Evolutionary conservation across 2,113 vertebrate species (phyloP), one percentile per base, ranked within the genome.

Genomic region (Reinhardtius hippoglossoides): DNA sequence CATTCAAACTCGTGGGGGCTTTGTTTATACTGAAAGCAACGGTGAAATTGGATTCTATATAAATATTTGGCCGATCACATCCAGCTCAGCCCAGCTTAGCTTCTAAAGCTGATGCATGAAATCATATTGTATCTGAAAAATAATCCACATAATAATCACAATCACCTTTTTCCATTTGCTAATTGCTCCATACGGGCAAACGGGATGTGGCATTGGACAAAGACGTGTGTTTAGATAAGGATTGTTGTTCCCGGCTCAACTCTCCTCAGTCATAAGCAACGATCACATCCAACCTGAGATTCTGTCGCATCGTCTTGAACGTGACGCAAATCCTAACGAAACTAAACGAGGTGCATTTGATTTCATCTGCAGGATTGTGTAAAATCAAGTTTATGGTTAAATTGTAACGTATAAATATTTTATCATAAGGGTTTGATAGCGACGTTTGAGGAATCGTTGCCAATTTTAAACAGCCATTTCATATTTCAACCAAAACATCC

Each of bases 401-500:
- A 35, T 35, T 35, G 6, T 35, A 35, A 35, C 31, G 9, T 35
- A 35, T 35, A 35, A 7, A 35, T 35, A 8, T 35, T 35, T 35
- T 35, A 35, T 35, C 5, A 27, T 27, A 27, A 27, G 27, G 27
- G 27, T 27, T 27, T 27, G 5, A 5, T 27, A 27, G 1, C 27
- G 27, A 27, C 4, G 0, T 27, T 5, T 27, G 27, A 27, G 27
- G 27, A 27, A 27, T 27, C 27, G 27, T 5, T 27, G 27, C 27
- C 5, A 27, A 27, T 27, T 5, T n/a, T n/a, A n/a, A n/a, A n/a
- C n/a, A n/a, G n/a, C n/a, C n/a, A n/a, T n/a, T n/a, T n/a, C n/a
- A n/a, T n/a, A 24, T 24, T 24, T 24, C 24, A 78, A 78, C 14
- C 59, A 84, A 87, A 86, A 80, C 73, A 91, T 90, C 81, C 81